Evolutionary conservation across 1,140 invertebrate genomes (phyloP), one percentile per base, ranked within the genome.

Genomic region (Diorhabda elongata): DNA sequence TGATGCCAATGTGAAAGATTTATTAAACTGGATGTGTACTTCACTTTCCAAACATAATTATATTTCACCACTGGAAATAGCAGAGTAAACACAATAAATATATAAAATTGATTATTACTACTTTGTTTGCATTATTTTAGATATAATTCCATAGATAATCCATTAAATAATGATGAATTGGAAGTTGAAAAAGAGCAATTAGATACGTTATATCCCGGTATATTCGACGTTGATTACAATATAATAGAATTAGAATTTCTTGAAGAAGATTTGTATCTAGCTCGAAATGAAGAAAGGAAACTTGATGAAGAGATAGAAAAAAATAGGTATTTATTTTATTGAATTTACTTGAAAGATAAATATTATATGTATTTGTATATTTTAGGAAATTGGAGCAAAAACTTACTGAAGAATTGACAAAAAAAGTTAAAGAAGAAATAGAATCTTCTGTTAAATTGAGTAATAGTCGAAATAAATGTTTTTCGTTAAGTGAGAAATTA

Each of bases 1-100:
- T 63, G 73, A 72, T 65, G 45, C 69, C 44, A 43, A 72, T 56
- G 67, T 67, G 11, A 69, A 66, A 59, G 56, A 75, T 61, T 67
- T 76, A 8, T 69, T 77, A 56, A 68, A 76, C 64, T 77, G 71
- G 70, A 64, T 77, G 64, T 76, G 71, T 69, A 41, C 56, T 57
- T 72, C 66, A 43, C 47, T 75, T 26, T 74, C 71, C 9, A 64
- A 62, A 45, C 63, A 68, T 7, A 73, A 74, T 65, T 73, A 70
- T 63, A 11, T 76, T 7, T 68, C 71, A 11, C 69, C 71, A 6
- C 66, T 73, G 60, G 72, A 75, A 73, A 47, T 62, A 65, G 61
- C 58, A 41, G 75, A 77, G 71, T 75, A 70, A 73, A 69, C 69
- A 26, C 58, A 4, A n/a, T 9, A 42, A 26, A 6, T 52, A 52